A percentile compares a stretch with the other conserved stretches of the same genome.
These are phyloP conservation scores for Setophaga coronata DNA, from an alignment of 2,113 vertebrate species.

Conservation along the genomic window DNA sequence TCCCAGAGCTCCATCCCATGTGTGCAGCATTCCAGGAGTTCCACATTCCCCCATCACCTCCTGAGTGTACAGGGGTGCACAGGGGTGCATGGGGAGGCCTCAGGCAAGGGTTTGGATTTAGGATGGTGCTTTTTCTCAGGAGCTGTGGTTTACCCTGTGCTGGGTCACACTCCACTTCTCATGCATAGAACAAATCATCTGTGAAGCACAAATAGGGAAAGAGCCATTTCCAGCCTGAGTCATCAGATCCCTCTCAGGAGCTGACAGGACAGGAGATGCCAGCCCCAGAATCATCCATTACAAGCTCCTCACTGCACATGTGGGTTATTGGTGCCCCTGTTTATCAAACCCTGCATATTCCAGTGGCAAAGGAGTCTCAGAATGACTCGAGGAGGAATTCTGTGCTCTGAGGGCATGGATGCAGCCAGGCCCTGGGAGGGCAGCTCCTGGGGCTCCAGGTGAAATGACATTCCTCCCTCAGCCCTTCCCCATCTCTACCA, in stretches of 20 bases:
- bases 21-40: neutral
- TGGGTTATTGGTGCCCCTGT: neutral
- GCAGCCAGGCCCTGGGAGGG: neutral
- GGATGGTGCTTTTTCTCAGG: neutral
- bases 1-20: neutral
- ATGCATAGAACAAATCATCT: neutral
- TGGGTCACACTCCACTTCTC: neutral
- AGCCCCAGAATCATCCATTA: neutral
- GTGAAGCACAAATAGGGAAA: neutral
- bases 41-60: neutral
- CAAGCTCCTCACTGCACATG: neutral
- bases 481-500: neutral
- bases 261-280: neutral
- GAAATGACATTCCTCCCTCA: neutral
- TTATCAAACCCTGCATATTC: neutral
- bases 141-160: neutral
- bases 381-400: neutral
- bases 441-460: neutral
- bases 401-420: neutral
- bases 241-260: neutral
- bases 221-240: conserved; percentile 20
- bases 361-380: neutral
- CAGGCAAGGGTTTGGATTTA: neutral
- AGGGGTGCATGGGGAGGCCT: neutral
- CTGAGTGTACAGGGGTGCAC: accelerated